A percentile compares a stretch with the other conserved stretches of the same genome.
Evolutionary conservation across 2,888 invertebrate species (phyloP).

Genomic region (Aelia acuminata): DNA sequence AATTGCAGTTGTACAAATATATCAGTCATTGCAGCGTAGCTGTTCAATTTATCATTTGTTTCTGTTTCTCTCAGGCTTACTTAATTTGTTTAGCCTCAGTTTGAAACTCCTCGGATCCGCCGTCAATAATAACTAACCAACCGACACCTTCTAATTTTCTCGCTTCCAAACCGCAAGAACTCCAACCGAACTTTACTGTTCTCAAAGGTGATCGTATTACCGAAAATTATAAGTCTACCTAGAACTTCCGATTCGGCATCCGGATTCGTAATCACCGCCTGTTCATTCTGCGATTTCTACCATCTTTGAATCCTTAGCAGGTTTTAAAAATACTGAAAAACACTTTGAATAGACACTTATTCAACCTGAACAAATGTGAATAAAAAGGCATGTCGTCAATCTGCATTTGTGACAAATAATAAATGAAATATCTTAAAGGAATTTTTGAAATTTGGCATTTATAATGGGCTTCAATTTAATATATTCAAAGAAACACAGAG

Average conservation of each 20-base stretch:
- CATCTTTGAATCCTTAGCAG: neutral
- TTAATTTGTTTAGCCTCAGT: neutral
- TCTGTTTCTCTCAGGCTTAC: neutral
- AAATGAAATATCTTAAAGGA: no score
- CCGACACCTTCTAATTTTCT: constrained; percentile 17
- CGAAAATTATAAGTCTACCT: neutral
- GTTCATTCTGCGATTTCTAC: neutral
- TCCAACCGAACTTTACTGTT: neutral
- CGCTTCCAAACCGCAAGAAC: neutral
- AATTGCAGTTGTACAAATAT: no score
- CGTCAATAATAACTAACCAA: neutral
- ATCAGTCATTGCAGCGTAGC: no score
- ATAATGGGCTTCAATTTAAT: no score
- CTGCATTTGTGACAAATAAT: no score
- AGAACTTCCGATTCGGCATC: neutral
- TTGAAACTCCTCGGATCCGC: neutral
- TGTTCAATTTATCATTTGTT: neutral
- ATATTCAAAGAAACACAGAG: no score
- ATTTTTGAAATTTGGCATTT: no score
- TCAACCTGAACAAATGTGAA: no score
- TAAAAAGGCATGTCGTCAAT: no score
- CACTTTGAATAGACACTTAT: no score
- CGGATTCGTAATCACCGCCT: neutral
- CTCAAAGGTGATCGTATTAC: constrained; percentile 3
- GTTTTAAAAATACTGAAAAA: neutral